phyloP scores from a whole-genome alignment of 2,888 invertebrate genomes.

The Eupithecia exiguata region DNA sequence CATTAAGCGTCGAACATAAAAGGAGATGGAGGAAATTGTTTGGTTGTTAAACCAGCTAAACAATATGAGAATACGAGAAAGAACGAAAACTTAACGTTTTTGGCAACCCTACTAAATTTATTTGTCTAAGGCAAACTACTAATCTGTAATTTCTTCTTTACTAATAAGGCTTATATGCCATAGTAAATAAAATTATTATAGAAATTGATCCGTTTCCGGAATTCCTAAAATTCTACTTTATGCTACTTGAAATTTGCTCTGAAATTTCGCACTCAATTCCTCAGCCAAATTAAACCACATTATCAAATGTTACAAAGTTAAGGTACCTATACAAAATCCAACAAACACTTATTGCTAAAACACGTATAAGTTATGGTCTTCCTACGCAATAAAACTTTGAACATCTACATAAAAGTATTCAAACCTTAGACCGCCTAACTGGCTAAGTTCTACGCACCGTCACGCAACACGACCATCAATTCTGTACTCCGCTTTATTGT shows the following conservation, averaged over 20 bases:
- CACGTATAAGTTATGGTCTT: background rate
- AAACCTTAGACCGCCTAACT: slow-evolving; percentile 13
- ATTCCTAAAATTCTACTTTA: background rate
- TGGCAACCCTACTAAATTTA: background rate
- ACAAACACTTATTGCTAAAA: background rate
- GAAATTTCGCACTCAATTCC: background rate
- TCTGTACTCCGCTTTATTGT: slow-evolving; percentile 40
- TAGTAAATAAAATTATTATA: too few relatives aligned
- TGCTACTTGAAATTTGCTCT: background rate
- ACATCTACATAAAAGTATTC: slow-evolving; percentile 25
- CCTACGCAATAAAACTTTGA: slow-evolving; percentile 25
- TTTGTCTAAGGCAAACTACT: background rate
- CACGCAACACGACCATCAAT: slow-evolving; percentile 41
- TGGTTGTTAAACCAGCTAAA: background rate
- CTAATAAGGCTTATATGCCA: too few relatives aligned
- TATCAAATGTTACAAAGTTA: background rate
- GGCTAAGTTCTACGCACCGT: slow-evolving; percentile 29
- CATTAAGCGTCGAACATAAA: background rate
- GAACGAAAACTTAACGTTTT: background rate
- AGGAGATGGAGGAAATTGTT: background rate
- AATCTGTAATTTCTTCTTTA: too few relatives aligned
- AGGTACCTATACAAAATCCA: background rate
- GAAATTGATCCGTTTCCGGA: too few relatives aligned
- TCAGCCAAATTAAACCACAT: background rate
- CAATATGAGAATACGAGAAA: background rate